A percentile compares a stretch with the other conserved stretches of the same genome.
Conservation (phyloP, 1,140 invertebrate species). For the Scaptomyza graminum region DNA sequence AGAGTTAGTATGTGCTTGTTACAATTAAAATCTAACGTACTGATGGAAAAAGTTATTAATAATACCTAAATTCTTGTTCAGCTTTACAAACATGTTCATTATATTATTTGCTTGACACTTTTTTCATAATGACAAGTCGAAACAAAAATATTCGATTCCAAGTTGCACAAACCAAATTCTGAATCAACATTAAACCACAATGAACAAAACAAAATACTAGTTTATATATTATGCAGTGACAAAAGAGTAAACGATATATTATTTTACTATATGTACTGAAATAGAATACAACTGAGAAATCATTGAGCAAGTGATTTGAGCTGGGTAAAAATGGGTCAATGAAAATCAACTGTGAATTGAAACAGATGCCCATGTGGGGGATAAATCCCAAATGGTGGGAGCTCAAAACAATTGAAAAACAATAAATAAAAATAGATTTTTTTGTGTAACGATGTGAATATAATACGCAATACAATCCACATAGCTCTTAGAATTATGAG, state of each 20-base stretch:
- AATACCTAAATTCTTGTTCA: too few relatives aligned
- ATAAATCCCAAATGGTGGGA: background rate
- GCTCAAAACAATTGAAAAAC: conserved; percentile 32
- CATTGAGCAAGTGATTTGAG: conserved; percentile 13
- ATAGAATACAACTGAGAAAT: conserved; percentile 2
- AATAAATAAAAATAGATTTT: conserved; percentile 37
- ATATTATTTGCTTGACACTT: too few relatives aligned
- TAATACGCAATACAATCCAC: conserved; percentile 29
- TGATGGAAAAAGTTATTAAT: too few relatives aligned
- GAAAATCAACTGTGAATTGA: conserved; percentile 29
- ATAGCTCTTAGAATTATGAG: conserved; percentile 20
- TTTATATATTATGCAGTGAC: background rate
- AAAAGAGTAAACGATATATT: background rate
- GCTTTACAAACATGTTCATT: background rate
- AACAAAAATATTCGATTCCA: too few relatives aligned
- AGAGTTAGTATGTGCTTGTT: background rate
- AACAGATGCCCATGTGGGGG: conserved; percentile 2
- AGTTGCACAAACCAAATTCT: too few relatives aligned
- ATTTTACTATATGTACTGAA: background rate
- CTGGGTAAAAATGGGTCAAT: conserved; percentile 40
- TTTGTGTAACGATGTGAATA: conserved; percentile 35
- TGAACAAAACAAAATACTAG: too few relatives aligned
- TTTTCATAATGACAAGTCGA: too few relatives aligned
- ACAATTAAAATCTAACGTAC: background rate
- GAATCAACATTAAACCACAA: background rate